Evolutionary conservation across 2,888 invertebrate genomes (phyloP).

Genomic region (Dendrolimus houi): DNA sequence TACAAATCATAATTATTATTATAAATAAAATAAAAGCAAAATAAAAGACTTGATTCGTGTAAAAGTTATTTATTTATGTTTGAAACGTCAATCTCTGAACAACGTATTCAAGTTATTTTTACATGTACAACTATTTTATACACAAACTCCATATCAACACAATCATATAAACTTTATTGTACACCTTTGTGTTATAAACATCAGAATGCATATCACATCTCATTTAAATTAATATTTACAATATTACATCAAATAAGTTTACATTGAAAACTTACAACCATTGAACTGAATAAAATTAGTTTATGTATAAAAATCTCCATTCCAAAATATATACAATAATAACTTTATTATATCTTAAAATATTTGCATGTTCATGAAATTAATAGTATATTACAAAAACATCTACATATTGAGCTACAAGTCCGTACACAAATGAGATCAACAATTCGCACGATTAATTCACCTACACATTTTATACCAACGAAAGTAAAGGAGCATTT

Average conservation of each 20-base stretch:
- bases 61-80: conserved; percentile 73
- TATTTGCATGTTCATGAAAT: conserved; percentile 53
- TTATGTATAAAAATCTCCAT: conserved; percentile 66
- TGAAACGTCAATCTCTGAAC: conserved; percentile 69
- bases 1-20: background rate
- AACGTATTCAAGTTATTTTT: conserved; percentile 66
- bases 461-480: conserved; percentile 17
- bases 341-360: conserved; percentile 56
- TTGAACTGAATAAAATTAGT: conserved; percentile 50
- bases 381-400: conserved; percentile 54
- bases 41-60: conserved; percentile 35
- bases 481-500: background rate
- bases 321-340: conserved; percentile 66
- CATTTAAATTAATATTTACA: conserved; percentile 60
- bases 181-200: conserved; percentile 59
- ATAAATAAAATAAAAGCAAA: conserved; percentile 13
- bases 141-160: conserved; percentile 66
- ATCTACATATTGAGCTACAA: conserved; percentile 69
- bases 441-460: conserved; percentile 57
- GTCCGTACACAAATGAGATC: conserved; percentile 71
- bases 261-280: conserved; percentile 56
- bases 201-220: conserved; percentile 68
- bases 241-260: conserved; percentile 31
- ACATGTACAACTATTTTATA: conserved; percentile 71
- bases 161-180: conserved; percentile 68